Evolutionary conservation across 2,113 vertebrate genomes (phyloP).

Genomic region (Sus scrofa): T2T-Sscrofa CM000830.6:123396001-123396500

Average conservation of each 20-base stretch:
- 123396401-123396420: slow-evolving; percentile 10
- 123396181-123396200: slow-evolving; percentile 32
- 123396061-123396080: neutral
- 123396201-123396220: neutral
- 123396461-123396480: neutral
- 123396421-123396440: slow-evolving; percentile 12
- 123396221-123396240: neutral
- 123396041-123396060: neutral
- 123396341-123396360: neutral
- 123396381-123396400: neutral
- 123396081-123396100: neutral
- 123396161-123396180: neutral
- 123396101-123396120: neutral
- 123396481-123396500: neutral
- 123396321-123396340: slow-evolving; percentile 13
- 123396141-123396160: neutral
- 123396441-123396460: neutral
- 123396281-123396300: neutral
- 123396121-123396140: neutral
- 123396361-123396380: neutral
- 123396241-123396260: neutral
- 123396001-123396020: neutral
- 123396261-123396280: slow-evolving; percentile 20
- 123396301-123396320: slow-evolving; percentile 15
- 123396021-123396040: neutral